Conservation (phyloP, 2,113 vertebrate species). For the Colinus virginianus region DNA sequence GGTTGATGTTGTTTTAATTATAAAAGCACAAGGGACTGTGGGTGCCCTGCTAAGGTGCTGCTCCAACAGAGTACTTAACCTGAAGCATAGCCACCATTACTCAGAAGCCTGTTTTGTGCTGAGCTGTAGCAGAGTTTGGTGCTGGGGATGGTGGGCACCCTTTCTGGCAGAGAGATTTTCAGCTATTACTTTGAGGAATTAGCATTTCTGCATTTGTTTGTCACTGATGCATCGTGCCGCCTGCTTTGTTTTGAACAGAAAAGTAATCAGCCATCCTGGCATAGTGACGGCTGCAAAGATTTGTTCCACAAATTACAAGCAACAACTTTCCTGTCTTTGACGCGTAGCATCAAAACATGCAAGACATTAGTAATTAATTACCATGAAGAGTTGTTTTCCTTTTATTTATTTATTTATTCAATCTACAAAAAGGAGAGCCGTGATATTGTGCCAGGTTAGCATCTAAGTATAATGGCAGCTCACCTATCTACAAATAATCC, state of each 20-base stretch:
- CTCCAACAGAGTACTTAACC: background rate
- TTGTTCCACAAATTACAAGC: background rate
- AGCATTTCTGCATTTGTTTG: background rate
- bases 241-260: constrained; percentile 14
- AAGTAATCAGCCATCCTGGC: background rate
- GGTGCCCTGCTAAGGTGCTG: background rate
- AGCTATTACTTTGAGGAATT: background rate
- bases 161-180: background rate
- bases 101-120: background rate
- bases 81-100: background rate
- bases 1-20: background rate
- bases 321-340: background rate
- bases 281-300: background rate
- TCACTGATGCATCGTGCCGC: background rate
- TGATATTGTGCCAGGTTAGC: background rate
- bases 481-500: background rate
- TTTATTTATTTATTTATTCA: background rate
- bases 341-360: background rate
- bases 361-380: background rate
- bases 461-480: background rate
- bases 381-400: background rate
- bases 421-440: background rate
- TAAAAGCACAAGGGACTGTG: background rate
- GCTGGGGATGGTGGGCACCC: background rate
- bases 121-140: background rate